Conservation (phyloP, 1,140 invertebrate genomes). For the Platyscapa corneri region DNA sequence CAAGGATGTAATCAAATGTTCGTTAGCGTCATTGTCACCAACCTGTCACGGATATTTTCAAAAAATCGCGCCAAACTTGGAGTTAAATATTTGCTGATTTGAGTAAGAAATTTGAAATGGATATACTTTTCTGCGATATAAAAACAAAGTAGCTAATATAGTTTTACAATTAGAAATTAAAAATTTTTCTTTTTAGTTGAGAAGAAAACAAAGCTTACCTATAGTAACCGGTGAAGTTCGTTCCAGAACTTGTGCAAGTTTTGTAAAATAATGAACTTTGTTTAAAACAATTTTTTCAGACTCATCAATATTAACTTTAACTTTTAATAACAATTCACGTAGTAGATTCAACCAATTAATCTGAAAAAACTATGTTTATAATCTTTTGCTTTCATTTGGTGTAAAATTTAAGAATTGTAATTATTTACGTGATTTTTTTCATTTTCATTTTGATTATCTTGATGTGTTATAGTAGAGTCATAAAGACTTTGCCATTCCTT, state of each 20-base stretch:
- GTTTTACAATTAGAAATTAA: background rate
- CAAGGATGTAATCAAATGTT: background rate
- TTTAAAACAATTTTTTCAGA: slow-evolving; percentile 31
- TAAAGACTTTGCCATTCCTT: slow-evolving; percentile 36
- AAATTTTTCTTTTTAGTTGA: background rate
- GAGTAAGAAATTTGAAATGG: slow-evolving; percentile 48
- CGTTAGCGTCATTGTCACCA: background rate
- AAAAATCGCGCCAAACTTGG: slow-evolving; percentile 36
- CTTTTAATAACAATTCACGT: background rate
- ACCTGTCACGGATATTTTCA: slow-evolving; percentile 43
- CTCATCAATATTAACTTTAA: background rate
- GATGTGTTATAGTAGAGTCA: background rate
- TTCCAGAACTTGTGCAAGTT: slow-evolving; percentile 29
- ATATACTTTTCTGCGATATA: slow-evolving; percentile 34
- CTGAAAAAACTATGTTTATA: slow-evolving; percentile 16
- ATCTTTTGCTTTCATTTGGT: background rate
- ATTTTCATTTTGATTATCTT: background rate
- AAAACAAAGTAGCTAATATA: background rate
- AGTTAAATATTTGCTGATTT: slow-evolving; percentile 44
- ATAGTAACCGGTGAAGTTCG: slow-evolving; percentile 14
- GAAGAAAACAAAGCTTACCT: background rate
- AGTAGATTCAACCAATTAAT: slow-evolving; percentile 38
- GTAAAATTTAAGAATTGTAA: background rate
- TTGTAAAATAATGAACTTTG: slow-evolving; percentile 38
- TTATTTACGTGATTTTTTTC: slow-evolving; percentile 37